Evolutionary conservation across 2,113 vertebrate species (phyloP), one percentile per base, ranked within the genome.

Genomic region (Hyaena hyaena): DNA sequence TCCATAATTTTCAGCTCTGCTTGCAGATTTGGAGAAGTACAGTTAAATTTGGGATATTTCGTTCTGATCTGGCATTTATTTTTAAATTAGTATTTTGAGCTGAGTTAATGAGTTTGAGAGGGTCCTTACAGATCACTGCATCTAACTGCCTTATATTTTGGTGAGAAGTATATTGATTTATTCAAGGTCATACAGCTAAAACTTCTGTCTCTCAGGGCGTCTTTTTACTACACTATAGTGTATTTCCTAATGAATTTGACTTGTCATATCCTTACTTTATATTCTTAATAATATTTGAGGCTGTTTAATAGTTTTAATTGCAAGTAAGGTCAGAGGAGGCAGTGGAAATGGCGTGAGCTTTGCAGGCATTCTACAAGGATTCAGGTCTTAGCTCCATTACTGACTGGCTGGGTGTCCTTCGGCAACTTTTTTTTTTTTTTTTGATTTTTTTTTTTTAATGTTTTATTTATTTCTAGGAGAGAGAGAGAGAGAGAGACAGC

Each of bases 51-150:
- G 21, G 28, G n/a, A 6, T 96, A 71, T 80, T 95, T 82, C 82
- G 17, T 96, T 79, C 45, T 77, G 31, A 28, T 93, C 63, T 69
- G 58, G 11, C 81, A 86, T 86, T 69, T 88, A 94, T 33, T 93
- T 83, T 88, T 69, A 79, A 79, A 45, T 53, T 82, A 53, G 31
- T 19, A 71, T 93, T 74, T 85, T 90, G 48, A 86, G 11, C 53
- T 26, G 7, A 74, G 3, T 73, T 73, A 69, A 82, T 50, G 4
- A 80, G 12, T 58, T 90, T 94, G 7, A 39, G 24, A 48, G 19
- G 8, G 9, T 84, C 35, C 39, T 88, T 85, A 81, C 0, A 77
- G 28, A 82, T 88, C 23, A 48, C 48, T 82, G 4, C 23, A 43
- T 94, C 5, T 79, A 50, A 84, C 7, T 96, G 65, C 71, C 58